Evolutionary conservation across 2,888 invertebrate genomes (phyloP).

Genomic region (Heliconius ismenius): DNA sequence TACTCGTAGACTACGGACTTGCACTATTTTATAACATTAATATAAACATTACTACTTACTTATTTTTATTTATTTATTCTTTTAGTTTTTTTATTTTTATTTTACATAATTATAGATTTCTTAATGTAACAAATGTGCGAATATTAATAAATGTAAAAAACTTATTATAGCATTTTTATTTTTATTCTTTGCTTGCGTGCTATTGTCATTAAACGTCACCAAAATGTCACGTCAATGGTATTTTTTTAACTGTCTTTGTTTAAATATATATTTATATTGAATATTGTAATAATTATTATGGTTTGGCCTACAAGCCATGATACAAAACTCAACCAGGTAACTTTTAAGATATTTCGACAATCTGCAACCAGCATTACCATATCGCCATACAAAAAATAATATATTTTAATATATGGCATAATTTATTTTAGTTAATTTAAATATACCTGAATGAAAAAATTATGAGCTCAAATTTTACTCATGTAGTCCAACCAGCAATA

Average conservation of each 20-base stretch:
- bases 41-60: background rate
- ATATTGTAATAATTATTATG: slow-evolving; percentile 49
- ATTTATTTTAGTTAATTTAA: too few species aligned
- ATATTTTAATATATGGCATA: background rate
- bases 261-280: slow-evolving; percentile 3
- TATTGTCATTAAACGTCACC: background rate
- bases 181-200: slow-evolving; percentile 4
- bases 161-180: slow-evolving; percentile 5
- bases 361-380: background rate
- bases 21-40: background rate
- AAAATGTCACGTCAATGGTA: background rate
- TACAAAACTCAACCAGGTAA: slow-evolving; percentile 64
- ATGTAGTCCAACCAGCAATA: background rate
- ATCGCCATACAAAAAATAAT: background rate
- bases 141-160: slow-evolving; percentile 10
- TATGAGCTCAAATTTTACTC: too few species aligned
- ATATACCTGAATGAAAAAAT: too few species aligned
- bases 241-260: slow-evolving; percentile 4
- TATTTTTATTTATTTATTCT: background rate
- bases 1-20: background rate
- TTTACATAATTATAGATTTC: background rate
- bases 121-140: background rate
- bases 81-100: slow-evolving; percentile 5
- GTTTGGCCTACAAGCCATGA: slow-evolving; percentile 70
- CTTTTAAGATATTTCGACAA: slow-evolving; percentile 13